Evolutionary conservation across 2,113 vertebrate genomes (phyloP).

Genomic region (Melospiza melodia): DNA sequence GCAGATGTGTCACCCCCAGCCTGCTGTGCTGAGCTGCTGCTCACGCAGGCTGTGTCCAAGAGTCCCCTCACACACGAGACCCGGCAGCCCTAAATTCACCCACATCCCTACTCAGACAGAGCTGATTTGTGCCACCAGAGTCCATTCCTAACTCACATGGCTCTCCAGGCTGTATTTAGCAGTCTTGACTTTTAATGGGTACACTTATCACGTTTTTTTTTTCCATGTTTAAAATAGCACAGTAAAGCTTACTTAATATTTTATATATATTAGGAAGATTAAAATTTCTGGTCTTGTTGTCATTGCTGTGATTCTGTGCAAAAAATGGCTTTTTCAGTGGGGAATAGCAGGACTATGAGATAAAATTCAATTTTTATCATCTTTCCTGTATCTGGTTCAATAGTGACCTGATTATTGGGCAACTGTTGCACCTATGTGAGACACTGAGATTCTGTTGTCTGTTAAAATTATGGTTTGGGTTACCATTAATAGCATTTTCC

Average conservation of each 20-base stretch:
- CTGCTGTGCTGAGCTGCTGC: neutral
- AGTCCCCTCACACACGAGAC: fast-evolving
- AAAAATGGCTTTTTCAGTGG: neutral
- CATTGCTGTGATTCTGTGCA: neutral
- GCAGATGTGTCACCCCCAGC: neutral
- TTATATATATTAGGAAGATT: neutral
- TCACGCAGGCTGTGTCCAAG: neutral
- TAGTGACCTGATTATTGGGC: neutral
- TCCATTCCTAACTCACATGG: fast-evolving
- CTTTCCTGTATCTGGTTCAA: neutral
- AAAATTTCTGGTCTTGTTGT: neutral
- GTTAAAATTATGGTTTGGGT: neutral
- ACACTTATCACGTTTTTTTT: neutral
- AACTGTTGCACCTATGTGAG: neutral
- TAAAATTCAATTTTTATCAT: neutral
- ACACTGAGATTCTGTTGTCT: neutral
- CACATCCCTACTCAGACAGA: neutral
- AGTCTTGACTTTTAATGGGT: neutral
- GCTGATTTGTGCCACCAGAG: neutral
- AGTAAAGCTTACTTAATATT: neutral
- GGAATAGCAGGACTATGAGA: neutral
- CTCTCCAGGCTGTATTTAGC: neutral
- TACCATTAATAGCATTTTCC: neutral
- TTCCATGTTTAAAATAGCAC: neutral
- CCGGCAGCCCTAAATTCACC: neutral